Conservation (phyloP, 2,113 vertebrate genomes). For the Osmerus mordax region DNA sequence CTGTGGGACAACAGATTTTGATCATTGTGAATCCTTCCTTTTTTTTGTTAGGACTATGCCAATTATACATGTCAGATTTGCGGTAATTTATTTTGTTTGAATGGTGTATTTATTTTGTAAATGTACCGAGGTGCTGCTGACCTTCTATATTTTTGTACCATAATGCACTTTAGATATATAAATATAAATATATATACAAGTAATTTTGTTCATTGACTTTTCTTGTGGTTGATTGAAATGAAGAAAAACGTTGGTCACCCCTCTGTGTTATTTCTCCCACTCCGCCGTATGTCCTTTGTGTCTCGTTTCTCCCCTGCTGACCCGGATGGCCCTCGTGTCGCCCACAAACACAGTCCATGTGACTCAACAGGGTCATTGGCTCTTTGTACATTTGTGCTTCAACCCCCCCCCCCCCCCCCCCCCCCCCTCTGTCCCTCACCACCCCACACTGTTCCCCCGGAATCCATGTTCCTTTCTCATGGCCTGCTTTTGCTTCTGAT, state of each 20-base stretch:
- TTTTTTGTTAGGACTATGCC: slow-evolving; percentile 53
- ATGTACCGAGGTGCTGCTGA: slow-evolving; percentile 96
- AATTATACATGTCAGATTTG: slow-evolving; percentile 63
- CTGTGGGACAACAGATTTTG: slow-evolving; percentile 58
- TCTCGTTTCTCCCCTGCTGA: slow-evolving; percentile 50
- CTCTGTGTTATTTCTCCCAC: slow-evolving; percentile 26
- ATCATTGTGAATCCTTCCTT: slow-evolving; percentile 71
- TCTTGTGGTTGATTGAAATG: slow-evolving; percentile 66
- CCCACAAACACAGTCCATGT: slow-evolving; percentile 15
- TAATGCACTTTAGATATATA: slow-evolving; percentile 99
- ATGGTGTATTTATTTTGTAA: slow-evolving; percentile 98
- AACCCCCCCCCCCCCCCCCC: slow-evolving; percentile 6
- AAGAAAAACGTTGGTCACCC: slow-evolving; percentile 53
- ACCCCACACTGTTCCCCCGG: slow-evolving; percentile 11
- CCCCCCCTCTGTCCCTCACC: not conserved
- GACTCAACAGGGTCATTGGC: slow-evolving; percentile 1
- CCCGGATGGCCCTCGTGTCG: slow-evolving; percentile 11
- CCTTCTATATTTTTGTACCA: slow-evolving; percentile 92
- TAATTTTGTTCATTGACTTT: slow-evolving; percentile 60
- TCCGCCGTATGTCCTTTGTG: slow-evolving; percentile 8
- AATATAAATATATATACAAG: slow-evolving; percentile 83
- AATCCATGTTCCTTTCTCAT: slow-evolving; percentile 42
- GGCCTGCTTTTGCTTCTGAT: slow-evolving; percentile 30
- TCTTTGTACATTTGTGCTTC: slow-evolving; percentile 18
- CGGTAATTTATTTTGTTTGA: slow-evolving; percentile 92